Base-by-base conservation (phyloP, 2,797 vertebrate genomes). In the Lepilemur septentrionalis region DNA sequence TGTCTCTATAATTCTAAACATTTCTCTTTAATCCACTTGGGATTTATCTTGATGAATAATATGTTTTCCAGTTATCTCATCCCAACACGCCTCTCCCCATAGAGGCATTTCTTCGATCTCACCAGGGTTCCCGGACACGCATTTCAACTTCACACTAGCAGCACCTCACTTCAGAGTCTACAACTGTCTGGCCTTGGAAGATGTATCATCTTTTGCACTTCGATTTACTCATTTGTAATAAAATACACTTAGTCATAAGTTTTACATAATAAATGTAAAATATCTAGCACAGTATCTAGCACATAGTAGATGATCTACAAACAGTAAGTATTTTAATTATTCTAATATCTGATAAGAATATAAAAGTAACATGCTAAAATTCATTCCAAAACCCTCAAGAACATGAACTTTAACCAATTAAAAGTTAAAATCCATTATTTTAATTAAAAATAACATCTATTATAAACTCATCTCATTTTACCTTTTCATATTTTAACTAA, bases 341-440 rank as follows among this genome's bases (percentile, higher is more conserved):
- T 94, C 79, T 67, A 83, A 0, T 46, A 63, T 57, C 17, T 84
- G 14, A 79, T n/a, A 30, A 81, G 38, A 95, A 80, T 41, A 75
- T 46, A 78, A 92, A 95, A 89, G 75, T 43, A 78, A 65, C 11
- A 87, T 43, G 28, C 30, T 59, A 65, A 80, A 69, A 91, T 28
- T 55, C n/a, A 50, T 35, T 75, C 92, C 38, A 57, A 30, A 93
- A 85, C 85, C 38, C 32, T 85, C 35, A 81, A 92, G 48, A 89
- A 91, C 32, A 69, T 50, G 48, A 89, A 76, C 65, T 89, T 73
- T 80, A 94, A 85, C 7, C 63, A 89, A 92, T 22, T 61, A 38
- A 61, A 87, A 84, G 43, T 72, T 93, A 81, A 96, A 94, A 94
- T 75, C 50, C 5, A 87, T 78, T 67, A 46, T 82, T 83, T 84